Evolutionary conservation across 2,888 invertebrate genomes (phyloP), one percentile per base, ranked within the genome.

Genomic region (Rhagonycha lutea): DNA sequence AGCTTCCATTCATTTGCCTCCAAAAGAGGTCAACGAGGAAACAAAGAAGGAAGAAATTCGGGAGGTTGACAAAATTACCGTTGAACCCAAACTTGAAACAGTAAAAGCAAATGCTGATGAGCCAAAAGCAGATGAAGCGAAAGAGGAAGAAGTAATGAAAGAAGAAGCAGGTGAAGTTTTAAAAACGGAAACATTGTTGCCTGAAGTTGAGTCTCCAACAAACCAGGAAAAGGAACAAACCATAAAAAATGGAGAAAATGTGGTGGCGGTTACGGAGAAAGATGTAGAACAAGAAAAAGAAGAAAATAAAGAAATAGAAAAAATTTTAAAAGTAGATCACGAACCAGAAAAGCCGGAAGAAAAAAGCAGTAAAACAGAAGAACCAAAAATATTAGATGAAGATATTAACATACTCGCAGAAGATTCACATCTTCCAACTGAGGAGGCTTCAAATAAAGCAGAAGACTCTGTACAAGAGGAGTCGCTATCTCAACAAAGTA

Each of bases 91-190:
- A 11, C 9, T 12, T 28, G 68, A 68, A 14, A 11, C 14, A 14
- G 86, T n/a, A 83, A 83, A 24, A 89, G 86, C 84, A 88, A 89
- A 70, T 89, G 86, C 85, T 89, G 79, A 90, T 89, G 80, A 65
- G 14, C 14, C 24, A n/a, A 47, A 75, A 70, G 60, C n/a, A 12
- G 68, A 68, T 4, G 3, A 60, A 67, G n/a, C 11, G 7, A 24
- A 63, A 14, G 69, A 62, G 69, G 14, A 47, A 65, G 61, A 61
- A 8, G 14, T 61, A 14, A 14, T 3, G n/a, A 14, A 61, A 61
- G 61, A 12, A 14, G 14, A 61, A 14, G 61, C 12, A 1, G 61
- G 12, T 14, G 28, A 63, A 75, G 69, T 74, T n/a, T 10, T 26
- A 32, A 47, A 24, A 69, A 29, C 18, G 2, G 60, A 23, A 28